Evolutionary conservation across 2,888 invertebrate species (phyloP), one percentile per base, ranked within the genome.

Genomic region (Drosophila helvetica): DNA sequence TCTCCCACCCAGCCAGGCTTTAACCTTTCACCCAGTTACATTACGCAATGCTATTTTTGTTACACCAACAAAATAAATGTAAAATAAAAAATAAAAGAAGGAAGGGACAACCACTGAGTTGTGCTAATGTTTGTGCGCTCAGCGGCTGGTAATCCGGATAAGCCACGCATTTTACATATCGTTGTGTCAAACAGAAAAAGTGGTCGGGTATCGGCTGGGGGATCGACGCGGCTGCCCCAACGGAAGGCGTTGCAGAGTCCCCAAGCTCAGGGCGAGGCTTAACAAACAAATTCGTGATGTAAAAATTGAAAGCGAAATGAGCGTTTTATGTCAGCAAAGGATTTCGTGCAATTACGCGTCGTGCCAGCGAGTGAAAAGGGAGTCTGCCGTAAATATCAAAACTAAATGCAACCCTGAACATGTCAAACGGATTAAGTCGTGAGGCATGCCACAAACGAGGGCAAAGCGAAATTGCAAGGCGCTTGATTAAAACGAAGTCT

Each of bases 121-220:
- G 55, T 46, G 72, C 70, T 71, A 71, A 71, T 71, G 71, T 71
- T 71, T 74, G 73, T 67, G 50, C 52, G 61, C 67, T 67, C 54
- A 67, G 57, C 68, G 67, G 57, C 48, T 27, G 51, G 73, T 73
- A 73, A 73, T 75, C 73, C 73, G 74, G 73, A 73, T 73, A 73
- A 73, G 73, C 73, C 68, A 67, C 61, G 74, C 73, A 74, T 74
- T 73, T 73, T 74, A 74, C 73, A 73, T 73, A 73, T 73, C 74
- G 73, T 67, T 56, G 62, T 42, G 48, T 56, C 56, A 73, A 56
- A 62, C 56, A 55, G 38, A 38, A 27, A 61, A 51, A 33, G 50
- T 48, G 56, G 53, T 42, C 19, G n/a, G 50, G 30, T 27, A 51
- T 18, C 45, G 15, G 54, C 30, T 9, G 30, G 15, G 6, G 45